Conservation (phyloP, 2,888 invertebrate species). For the Nasonia oneida region DNA sequence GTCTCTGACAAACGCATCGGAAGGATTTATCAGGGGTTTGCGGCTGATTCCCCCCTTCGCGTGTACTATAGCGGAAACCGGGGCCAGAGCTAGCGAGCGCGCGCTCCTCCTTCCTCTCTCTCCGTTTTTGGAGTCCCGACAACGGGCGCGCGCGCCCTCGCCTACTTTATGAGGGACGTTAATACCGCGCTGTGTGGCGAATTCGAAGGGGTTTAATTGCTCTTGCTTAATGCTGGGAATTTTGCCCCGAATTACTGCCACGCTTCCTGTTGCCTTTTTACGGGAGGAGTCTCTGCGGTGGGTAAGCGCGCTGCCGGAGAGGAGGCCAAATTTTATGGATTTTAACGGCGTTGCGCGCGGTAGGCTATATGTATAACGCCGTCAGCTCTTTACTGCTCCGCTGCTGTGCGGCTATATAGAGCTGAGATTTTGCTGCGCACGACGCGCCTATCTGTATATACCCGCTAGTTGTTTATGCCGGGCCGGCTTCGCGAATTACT, state of each 20-base stretch:
- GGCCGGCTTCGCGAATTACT: not conserved
- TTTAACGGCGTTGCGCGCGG: not conserved
- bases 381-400: not conserved
- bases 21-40: slow-evolving; percentile 53
- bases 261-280: slow-evolving; percentile 26
- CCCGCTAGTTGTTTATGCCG: too few species aligned
- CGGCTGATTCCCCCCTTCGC: not conserved
- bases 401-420: too few species aligned
- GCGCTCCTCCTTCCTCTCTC: not conserved
- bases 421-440: too few species aligned
- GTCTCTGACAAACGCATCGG: slow-evolving; percentile 51
- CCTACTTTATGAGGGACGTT: slow-evolving; percentile 46
- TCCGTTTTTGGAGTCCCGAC: slow-evolving; percentile 2
- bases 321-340: not conserved
- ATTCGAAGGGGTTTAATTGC: slow-evolving; percentile 56
- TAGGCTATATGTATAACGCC: not conserved
- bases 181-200: slow-evolving; percentile 8
- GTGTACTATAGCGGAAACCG: not conserved
- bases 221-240: slow-evolving; percentile 31
- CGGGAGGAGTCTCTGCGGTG: not conserved
- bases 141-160: not conserved
- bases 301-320: too few species aligned
- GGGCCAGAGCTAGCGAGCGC: not conserved
- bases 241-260: slow-evolving; percentile 27
- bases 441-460: too few species aligned